Evolutionary conservation across 2,797 vertebrate species (phyloP).

Genomic region (Xyrichtys novacula): DNA sequence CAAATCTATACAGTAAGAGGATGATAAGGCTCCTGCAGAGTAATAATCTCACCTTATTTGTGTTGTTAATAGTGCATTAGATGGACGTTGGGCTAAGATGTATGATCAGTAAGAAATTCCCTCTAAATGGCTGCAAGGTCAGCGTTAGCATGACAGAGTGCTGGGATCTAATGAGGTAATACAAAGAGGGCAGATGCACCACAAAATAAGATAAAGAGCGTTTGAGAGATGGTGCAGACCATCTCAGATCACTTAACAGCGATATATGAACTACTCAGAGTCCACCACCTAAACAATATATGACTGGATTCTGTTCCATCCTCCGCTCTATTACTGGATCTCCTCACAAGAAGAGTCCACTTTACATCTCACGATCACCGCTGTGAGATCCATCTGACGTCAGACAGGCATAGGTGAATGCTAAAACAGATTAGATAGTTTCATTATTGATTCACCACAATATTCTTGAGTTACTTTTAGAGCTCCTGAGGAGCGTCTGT

Average conservation of each 20-base stretch:
- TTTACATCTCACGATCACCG: slow-evolving; percentile 69
- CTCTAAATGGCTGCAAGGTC: slow-evolving; percentile 43
- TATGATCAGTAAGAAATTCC: slow-evolving; percentile 26
- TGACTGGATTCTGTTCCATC: slow-evolving; percentile 76
- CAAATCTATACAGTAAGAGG: slow-evolving; percentile 47
- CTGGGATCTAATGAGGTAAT: slow-evolving; percentile 46
- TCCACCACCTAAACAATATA: slow-evolving; percentile 83
- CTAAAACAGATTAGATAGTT: slow-evolving; percentile 85
- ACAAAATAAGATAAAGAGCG: slow-evolving; percentile 50
- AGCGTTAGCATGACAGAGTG: slow-evolving; percentile 37
- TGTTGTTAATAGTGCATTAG: slow-evolving; percentile 2
- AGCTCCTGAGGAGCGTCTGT: slow-evolving; percentile 66
- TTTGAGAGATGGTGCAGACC: slow-evolving; percentile 68
- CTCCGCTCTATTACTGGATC: slow-evolving; percentile 71
- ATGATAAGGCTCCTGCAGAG: slow-evolving; percentile 66
- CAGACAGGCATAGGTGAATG: slow-evolving; percentile 82
- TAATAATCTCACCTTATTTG: slow-evolving; percentile 31
- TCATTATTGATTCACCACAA: slow-evolving; percentile 87
- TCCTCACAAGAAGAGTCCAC: slow-evolving; percentile 68
- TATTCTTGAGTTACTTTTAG: slow-evolving; percentile 86
- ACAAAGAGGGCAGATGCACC: slow-evolving; percentile 45
- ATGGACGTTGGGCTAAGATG: slow-evolving; percentile 10
- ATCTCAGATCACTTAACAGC: slow-evolving; percentile 79
- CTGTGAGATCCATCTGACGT: slow-evolving; percentile 78
- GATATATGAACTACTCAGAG: slow-evolving; percentile 83